These are phyloP conservation scores for Aquatica leii DNA, from an alignment of 2,888 invertebrate genomes.

Conservation along the genomic window DNA sequence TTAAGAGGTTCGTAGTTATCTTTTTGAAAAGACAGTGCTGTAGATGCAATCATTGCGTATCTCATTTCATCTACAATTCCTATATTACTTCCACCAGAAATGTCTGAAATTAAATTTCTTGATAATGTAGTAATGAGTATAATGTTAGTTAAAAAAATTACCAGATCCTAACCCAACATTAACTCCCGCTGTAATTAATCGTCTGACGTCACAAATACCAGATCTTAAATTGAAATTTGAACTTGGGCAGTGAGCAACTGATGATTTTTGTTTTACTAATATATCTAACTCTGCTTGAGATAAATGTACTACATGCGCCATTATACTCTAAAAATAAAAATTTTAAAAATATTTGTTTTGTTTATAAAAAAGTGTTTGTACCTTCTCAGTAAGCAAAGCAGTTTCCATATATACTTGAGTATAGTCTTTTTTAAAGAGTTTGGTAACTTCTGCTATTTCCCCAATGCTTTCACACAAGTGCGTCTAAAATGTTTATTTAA, in stretches of 20 bases:
- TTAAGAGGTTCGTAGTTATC: constrained; percentile 63
- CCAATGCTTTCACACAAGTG: constrained; percentile 84
- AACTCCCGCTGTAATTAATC: constrained; percentile 69
- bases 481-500: constrained; percentile 67
- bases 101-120: constrained; percentile 68
- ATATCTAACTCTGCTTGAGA: constrained; percentile 73
- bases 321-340: constrained; percentile 66
- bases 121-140: neutral
- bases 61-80: constrained; percentile 81
- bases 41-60: constrained; percentile 77
- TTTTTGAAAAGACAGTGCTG: constrained; percentile 67
- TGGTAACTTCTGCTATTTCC: constrained; percentile 74
- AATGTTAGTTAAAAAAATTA: constrained; percentile 54
- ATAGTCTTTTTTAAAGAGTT: constrained; percentile 70
- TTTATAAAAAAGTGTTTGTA: constrained; percentile 55
- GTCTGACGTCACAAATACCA: constrained; percentile 80
- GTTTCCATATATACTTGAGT: constrained; percentile 79
- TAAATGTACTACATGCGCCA: constrained; percentile 86
- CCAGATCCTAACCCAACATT: constrained; percentile 89
- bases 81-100: constrained; percentile 81
- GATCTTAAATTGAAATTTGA: constrained; percentile 85
- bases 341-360: too few species aligned
- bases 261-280: constrained; percentile 68
- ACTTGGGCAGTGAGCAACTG: constrained; percentile 86
- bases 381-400: constrained; percentile 78